A percentile compares a stretch with the other conserved stretches of the same genome.
phyloP scores from a whole-genome alignment of 2,888 invertebrate genomes.

The Athalia cordata region DNA sequence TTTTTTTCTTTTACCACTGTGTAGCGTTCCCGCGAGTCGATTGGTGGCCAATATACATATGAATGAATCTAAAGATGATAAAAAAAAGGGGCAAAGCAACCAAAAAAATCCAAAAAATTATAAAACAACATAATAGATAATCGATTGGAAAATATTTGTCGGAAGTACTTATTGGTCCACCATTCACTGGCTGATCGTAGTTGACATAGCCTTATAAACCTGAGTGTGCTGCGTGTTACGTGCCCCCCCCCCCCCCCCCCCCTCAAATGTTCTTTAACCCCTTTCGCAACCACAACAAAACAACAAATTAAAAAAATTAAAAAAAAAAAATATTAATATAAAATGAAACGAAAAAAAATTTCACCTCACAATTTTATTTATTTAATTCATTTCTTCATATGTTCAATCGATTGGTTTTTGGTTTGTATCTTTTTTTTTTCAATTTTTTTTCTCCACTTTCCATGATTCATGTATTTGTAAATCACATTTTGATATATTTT shows the following conservation, averaged over 20 bases:
- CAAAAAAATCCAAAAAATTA: neutral
- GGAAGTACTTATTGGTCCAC: constrained; percentile 27
- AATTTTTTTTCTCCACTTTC: too few relatives aligned
- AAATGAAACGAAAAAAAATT: neutral
- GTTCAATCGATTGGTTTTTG: constrained; percentile 75
- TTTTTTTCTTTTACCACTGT: constrained; percentile 56
- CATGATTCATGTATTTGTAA: too few relatives aligned
- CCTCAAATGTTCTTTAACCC: too few relatives aligned
- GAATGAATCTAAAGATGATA: constrained; percentile 35
- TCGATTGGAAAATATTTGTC: constrained; percentile 52
- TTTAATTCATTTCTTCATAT: constrained; percentile 53
- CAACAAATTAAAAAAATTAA: too few relatives aligned
- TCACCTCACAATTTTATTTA: constrained; percentile 44
- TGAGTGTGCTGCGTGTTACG: constrained; percentile 71
- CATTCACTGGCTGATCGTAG: constrained; percentile 58
- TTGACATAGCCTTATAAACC: constrained; percentile 61
- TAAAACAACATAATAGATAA: neutral
- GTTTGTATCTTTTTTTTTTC: constrained; percentile 75
- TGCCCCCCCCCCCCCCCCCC: constrained; percentile 52
- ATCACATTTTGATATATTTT: too few relatives aligned
- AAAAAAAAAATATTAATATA: neutral
- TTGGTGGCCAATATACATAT: constrained; percentile 62
- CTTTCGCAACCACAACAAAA: too few relatives aligned
- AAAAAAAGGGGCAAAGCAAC: constrained; percentile 43
- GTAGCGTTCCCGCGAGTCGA: constrained; percentile 57